Conservation (phyloP, 2,797 vertebrate genomes). For the Girardinus metallicus region DNA sequence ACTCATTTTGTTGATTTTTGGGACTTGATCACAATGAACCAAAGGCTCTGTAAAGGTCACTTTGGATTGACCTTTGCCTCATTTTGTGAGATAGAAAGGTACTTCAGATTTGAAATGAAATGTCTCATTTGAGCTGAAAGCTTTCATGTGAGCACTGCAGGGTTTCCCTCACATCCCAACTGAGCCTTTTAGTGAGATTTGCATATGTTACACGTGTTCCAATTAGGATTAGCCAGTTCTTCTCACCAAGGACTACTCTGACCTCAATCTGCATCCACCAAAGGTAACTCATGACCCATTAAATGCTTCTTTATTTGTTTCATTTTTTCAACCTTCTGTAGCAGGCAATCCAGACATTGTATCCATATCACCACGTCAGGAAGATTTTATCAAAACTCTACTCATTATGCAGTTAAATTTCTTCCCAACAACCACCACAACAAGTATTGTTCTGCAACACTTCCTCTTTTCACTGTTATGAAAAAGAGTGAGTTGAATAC, state of each 20-base stretch:
- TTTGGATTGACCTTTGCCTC: background rate
- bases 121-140: background rate
- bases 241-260: conserved; percentile 8
- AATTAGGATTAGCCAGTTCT: conserved; percentile 19
- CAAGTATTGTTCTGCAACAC: background rate
- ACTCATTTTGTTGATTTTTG: background rate
- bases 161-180: background rate
- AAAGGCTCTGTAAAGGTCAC: background rate
- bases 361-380: background rate
- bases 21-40: background rate
- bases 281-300: conserved; percentile 1
- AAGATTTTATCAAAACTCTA: background rate
- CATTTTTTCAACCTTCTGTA: background rate
- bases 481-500: background rate
- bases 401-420: background rate
- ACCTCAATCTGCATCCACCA: conserved; percentile 20
- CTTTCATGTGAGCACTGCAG: background rate
- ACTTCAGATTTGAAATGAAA: background rate
- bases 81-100: background rate
- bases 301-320: conserved; percentile 18
- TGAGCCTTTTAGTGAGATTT: background rate
- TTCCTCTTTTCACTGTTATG: background rate
- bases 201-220: conserved; percentile 3
- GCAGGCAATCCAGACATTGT: background rate
- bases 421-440: background rate